Conservation (phyloP, 1,140 invertebrate genomes). For the Zaprionus lachaisei region DNA sequence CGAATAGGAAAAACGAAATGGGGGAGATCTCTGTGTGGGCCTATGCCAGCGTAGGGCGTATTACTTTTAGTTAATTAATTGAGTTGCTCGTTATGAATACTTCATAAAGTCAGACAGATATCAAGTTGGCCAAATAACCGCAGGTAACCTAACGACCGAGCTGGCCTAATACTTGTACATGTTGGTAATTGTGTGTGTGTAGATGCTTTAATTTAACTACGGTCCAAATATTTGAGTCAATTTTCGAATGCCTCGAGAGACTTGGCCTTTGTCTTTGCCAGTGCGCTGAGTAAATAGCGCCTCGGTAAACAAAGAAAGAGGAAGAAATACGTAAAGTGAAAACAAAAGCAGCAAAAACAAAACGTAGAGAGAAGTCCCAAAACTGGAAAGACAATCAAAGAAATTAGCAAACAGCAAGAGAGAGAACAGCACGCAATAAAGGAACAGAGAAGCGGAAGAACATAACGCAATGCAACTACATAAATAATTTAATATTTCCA, state of each 20-base stretch:
- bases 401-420: slow-evolving; percentile 75
- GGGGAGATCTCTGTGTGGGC: slow-evolving; percentile 34
- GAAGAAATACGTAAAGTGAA: slow-evolving; percentile 19
- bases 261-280: slow-evolving; percentile 77
- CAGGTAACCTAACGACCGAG: slow-evolving; percentile 64
- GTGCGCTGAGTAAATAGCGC: slow-evolving; percentile 72
- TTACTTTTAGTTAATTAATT: slow-evolving; percentile 78
- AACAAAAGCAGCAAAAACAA: slow-evolving; percentile 37
- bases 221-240: slow-evolving; percentile 75
- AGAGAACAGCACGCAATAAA: slow-evolving; percentile 63
- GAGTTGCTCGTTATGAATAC: slow-evolving; percentile 77
- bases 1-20: not conserved
- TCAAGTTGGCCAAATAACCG: slow-evolving; percentile 67
- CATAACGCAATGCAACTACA: slow-evolving; percentile 81
- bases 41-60: slow-evolving; percentile 17
- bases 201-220: slow-evolving; percentile 50
- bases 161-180: slow-evolving; percentile 37
- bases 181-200: not conserved
- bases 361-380: slow-evolving; percentile 17
- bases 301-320: slow-evolving; percentile 62
- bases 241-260: slow-evolving; percentile 69
- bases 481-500: slow-evolving; percentile 83
- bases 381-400: slow-evolving; percentile 79
- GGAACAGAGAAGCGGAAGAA: slow-evolving; percentile 57
- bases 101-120: slow-evolving; percentile 61